Conservation (phyloP, 2,113 vertebrate species). For the Eulacestoma nigropectus region DNA sequence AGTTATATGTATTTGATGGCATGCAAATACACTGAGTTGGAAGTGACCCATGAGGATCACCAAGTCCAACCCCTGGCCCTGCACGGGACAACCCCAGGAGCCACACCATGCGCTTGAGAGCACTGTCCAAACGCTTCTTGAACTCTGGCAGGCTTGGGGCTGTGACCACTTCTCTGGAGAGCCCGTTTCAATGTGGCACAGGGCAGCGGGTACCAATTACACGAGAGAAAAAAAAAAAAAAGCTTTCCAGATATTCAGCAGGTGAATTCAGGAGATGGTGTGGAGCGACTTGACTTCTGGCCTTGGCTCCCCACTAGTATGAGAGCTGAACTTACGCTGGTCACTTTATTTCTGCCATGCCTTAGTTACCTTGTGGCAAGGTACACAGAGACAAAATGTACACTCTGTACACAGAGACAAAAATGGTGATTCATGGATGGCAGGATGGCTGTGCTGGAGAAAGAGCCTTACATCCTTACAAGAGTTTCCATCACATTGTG, state of each 20-base stretch:
- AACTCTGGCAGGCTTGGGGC: not conserved
- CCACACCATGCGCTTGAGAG: not conserved
- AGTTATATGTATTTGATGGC: not conserved
- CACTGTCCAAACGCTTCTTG: not conserved
- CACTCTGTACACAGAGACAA: not conserved
- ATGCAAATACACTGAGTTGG: not conserved
- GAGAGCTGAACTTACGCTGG: not conserved
- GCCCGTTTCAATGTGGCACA: not conserved
- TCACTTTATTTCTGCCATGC: not conserved
- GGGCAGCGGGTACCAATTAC: not conserved
- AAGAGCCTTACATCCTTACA: not conserved
- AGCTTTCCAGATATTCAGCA: not conserved
- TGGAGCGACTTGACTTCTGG: not conserved
- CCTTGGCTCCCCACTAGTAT: not conserved
- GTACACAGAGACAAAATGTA: not conserved
- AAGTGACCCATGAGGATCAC: not conserved
- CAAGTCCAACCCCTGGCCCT: not conserved
- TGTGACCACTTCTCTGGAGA: not conserved
- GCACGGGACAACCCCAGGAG: not conserved
- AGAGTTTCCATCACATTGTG: not conserved
- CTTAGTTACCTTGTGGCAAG: not conserved
- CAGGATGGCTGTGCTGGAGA: not conserved
- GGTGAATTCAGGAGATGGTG: not conserved
- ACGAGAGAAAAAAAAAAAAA: accelerated
- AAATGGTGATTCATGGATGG: not conserved